Base-by-base conservation (phyloP, 2,797 vertebrate species). In the Numenius phaeopus region DNA sequence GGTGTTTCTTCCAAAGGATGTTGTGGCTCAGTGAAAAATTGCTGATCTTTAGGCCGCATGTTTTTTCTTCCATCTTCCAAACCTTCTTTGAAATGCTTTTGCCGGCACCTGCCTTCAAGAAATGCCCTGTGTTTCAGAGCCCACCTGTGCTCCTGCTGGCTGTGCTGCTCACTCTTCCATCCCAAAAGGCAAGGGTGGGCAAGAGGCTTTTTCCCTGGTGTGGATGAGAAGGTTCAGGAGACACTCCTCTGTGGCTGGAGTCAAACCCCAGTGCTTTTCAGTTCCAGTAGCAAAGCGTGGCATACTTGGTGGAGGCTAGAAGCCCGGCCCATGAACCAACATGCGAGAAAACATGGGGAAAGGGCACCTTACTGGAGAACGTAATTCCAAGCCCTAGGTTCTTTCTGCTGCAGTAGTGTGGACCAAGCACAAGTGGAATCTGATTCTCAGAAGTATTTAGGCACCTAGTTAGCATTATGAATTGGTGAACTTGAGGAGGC, bases 201-300 rank as follows among this genome's bases (percentile, higher is more conserved):
- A 42, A 32, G 4, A 30, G 21, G 17, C 26, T 30, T 59, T 34
- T 42, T 32, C 46, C 17, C 5, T 9, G 14, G 10, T 3, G 21
- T 22, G 26, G 44, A 16, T 0, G 2, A 17, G 30, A 67, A 42
- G 17, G 44, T 34, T 59, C 10, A 37, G 32, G 44, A 37, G 44
- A 67, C 30, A 20, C 5, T 18, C 17, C 8, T 30, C 44, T 5
- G 17, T 18, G 32, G 14, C 37, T 32, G 44, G 17, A 22, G 39
- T 21, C 37, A 44, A 44, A 58, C 9, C 8, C 8, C 61, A 10
- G 21, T 10, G 42, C 26, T 30, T 42, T 58, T 21, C 10, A 34
- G 4, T 20, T 13, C 10, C 15, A 8, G 9, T 21, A 20, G 6
- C 7, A 10, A 20, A 34, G 26, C 0, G 3, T 29, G 10, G 61